phyloP scores from a whole-genome alignment of 2,797 vertebrate species.

The Pelodytes ibericus region DNA sequence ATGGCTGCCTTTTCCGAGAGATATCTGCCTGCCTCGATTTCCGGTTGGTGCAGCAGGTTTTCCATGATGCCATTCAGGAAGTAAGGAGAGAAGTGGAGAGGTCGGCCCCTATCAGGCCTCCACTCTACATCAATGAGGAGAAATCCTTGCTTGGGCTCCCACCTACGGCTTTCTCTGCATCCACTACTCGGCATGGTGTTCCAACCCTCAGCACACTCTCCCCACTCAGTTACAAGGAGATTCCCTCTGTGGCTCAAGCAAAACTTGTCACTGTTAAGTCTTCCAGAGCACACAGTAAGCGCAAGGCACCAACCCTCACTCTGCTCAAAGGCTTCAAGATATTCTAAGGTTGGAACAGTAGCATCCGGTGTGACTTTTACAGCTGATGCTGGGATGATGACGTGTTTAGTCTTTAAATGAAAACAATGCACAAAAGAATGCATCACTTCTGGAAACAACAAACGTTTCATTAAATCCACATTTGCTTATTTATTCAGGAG shows the following conservation, averaged over 20 bases:
- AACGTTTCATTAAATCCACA: neutral
- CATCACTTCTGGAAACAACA: neutral
- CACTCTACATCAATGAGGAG: slow-evolving; percentile 83
- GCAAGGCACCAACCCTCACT: slow-evolving; percentile 86
- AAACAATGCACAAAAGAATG: slow-evolving; percentile 6
- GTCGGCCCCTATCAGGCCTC: slow-evolving; percentile 62
- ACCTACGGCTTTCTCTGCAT: slow-evolving; percentile 61
- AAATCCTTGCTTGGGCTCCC: slow-evolving; percentile 65
- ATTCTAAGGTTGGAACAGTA: slow-evolving; percentile 72
- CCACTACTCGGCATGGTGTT: slow-evolving; percentile 66
- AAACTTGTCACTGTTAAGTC: slow-evolving; percentile 91
- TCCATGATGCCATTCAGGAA: slow-evolving; percentile 84
- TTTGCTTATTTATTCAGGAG: slow-evolving; percentile 17
- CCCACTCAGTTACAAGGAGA: slow-evolving; percentile 81
- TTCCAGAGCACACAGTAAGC: slow-evolving; percentile 89
- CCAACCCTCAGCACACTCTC: slow-evolving; percentile 73
- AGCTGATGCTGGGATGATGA: too few species aligned
- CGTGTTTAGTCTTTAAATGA: neutral
- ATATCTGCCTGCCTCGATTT: slow-evolving; percentile 89
- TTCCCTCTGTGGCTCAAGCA: slow-evolving; percentile 85
- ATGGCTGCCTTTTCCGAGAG: slow-evolving; percentile 83
- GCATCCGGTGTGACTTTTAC: neutral
- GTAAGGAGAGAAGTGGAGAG: slow-evolving; percentile 69
- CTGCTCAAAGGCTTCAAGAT: slow-evolving; percentile 93
- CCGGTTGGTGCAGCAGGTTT: slow-evolving; percentile 78